phyloP scores from a whole-genome alignment of 1,140 invertebrate genomes.

The Heliconius congener region DNA sequence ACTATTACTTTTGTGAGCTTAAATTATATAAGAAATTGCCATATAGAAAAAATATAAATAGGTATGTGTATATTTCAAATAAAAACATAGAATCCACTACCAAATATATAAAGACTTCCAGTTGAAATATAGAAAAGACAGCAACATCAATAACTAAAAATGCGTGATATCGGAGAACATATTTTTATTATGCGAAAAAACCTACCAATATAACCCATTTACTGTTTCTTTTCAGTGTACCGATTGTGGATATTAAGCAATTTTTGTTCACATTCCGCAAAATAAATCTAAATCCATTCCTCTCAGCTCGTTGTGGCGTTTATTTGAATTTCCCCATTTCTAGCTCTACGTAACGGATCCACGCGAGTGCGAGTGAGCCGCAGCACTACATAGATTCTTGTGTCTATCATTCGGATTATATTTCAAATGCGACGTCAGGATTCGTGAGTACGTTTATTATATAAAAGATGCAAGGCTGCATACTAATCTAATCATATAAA shows the following conservation, averaged over 20 bases:
- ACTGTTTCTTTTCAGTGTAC: slow-evolving; percentile 32
- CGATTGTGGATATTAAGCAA: slow-evolving; percentile 52
- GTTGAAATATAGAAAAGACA: neutral
- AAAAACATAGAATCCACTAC: too few species aligned
- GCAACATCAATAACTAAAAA: neutral
- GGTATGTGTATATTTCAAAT: too few species aligned
- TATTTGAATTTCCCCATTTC: slow-evolving; percentile 60
- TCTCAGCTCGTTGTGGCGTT: slow-evolving; percentile 49
- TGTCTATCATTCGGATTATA: slow-evolving; percentile 33
- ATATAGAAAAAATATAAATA: too few species aligned
- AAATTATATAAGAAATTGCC: too few species aligned
- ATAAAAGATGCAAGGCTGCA: neutral
- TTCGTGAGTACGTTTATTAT: slow-evolving; percentile 8
- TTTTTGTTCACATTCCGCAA: slow-evolving; percentile 49
- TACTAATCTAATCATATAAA: neutral
- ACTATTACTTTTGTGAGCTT: too few species aligned
- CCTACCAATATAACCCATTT: neutral
- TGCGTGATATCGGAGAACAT: neutral
- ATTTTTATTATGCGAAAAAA: neutral
- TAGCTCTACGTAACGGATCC: slow-evolving; percentile 42
- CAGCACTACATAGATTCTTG: slow-evolving; percentile 26
- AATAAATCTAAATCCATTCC: slow-evolving; percentile 61
- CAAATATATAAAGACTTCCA: neutral
- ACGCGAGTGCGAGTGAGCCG: slow-evolving; percentile 17
- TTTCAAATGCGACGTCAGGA: slow-evolving; percentile 19